These are phyloP conservation scores for Emys orbicularis DNA, from an alignment of 2,797 vertebrate species.

Conservation along the genomic window DNA sequence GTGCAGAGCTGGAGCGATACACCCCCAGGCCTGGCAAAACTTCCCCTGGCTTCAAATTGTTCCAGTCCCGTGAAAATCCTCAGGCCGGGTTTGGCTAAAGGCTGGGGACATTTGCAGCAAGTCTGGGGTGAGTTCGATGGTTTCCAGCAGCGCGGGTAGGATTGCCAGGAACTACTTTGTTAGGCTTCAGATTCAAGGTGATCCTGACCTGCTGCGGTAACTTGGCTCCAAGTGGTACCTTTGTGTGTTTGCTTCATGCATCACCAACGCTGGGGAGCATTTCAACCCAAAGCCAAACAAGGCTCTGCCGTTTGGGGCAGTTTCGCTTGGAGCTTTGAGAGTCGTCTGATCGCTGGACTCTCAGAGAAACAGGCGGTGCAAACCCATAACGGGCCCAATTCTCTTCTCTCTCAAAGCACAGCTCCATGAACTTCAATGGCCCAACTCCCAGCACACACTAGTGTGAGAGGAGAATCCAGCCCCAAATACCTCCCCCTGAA, in stretches of 20 bases:
- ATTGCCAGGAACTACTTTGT: neutral
- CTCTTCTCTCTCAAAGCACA: neutral
- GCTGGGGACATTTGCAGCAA: neutral
- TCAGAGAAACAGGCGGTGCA: neutral
- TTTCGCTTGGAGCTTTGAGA: accelerated
- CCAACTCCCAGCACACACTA: neutral
- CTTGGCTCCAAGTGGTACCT: neutral
- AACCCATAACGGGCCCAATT: neutral
- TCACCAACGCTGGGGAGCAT: neutral
- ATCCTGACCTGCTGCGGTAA: neutral
- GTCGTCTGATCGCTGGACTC: neutral
- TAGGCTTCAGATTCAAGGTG: neutral
- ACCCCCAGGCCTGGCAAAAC: neutral
- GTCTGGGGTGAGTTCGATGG: neutral
- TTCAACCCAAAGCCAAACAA: neutral
- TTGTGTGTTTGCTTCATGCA: neutral
- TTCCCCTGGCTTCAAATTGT: neutral
- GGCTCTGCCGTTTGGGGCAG: neutral
- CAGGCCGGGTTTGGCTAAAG: neutral
- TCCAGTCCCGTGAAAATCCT: neutral
- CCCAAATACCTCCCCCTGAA: neutral
- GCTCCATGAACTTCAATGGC: too few species aligned
- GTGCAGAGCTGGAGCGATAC: neutral
- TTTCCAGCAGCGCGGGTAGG: slow-evolving; percentile 9
- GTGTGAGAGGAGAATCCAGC: neutral